Evolutionary conservation across 2,888 invertebrate genomes (phyloP).

Genomic region (Drosophila kuntzei): DNA sequence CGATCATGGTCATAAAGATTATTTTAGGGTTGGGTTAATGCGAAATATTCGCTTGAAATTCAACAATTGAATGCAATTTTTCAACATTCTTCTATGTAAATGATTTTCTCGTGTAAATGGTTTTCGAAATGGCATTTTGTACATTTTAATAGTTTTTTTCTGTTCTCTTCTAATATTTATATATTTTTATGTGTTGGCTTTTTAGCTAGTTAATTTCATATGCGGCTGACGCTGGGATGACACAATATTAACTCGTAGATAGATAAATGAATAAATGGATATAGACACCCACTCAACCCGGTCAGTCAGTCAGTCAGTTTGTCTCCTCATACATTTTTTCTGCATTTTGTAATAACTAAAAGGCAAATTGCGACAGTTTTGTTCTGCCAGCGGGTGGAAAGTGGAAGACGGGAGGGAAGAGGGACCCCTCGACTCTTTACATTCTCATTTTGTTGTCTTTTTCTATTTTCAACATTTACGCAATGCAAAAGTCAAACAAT

Average conservation of each 20-base stretch:
- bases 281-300: slow-evolving; percentile 41
- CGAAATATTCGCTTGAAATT: slow-evolving; percentile 29
- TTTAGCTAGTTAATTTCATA: slow-evolving; percentile 16
- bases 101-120: slow-evolving; percentile 19
- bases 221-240: slow-evolving; percentile 53
- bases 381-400: neutral
- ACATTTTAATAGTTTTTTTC: neutral
- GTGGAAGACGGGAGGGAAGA: neutral
- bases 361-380: slow-evolving; percentile 72
- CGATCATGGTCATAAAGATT: slow-evolving; percentile 8
- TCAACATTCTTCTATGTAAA: slow-evolving; percentile 29
- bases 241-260: slow-evolving; percentile 47
- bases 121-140: slow-evolving; percentile 15
- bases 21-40: slow-evolving; percentile 11
- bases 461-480: slow-evolving; percentile 78
- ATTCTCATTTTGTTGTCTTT: slow-evolving; percentile 38
- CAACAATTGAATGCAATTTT: slow-evolving; percentile 43
- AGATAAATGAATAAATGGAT: slow-evolving; percentile 28
- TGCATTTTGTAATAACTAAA: slow-evolving; percentile 73
- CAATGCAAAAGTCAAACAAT: slow-evolving; percentile 75
- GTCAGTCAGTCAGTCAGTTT: slow-evolving; percentile 7
- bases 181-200: slow-evolving; percentile 3
- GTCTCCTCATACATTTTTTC: slow-evolving; percentile 28
- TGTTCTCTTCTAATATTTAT: slow-evolving; percentile 1
- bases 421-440: slow-evolving; percentile 6